Percentiles rank a stretch among this genome's conserved stretches.
Conservation (phyloP, 64 coral and sea anemone genomes). For the Actinia tenebrosa region DNA sequence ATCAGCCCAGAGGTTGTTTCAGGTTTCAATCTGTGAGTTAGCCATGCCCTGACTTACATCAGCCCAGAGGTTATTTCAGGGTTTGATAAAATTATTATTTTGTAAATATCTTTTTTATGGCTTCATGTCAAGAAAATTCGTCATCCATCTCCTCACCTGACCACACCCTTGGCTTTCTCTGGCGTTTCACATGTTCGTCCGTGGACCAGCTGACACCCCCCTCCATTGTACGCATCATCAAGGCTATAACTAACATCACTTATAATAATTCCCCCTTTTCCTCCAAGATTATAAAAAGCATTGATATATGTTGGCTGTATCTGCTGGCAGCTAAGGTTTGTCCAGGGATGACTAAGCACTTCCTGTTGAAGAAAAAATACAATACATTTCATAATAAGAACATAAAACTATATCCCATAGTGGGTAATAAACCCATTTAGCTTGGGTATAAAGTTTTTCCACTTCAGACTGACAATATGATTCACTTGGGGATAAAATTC, state of each 20-base stretch:
- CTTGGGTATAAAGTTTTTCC: too few relatives aligned
- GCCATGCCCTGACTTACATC: too few relatives aligned
- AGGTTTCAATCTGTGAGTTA: too few relatives aligned
- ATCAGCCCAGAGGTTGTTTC: too few relatives aligned
- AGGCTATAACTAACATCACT: constrained; percentile 52
- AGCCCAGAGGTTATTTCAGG: too few relatives aligned
- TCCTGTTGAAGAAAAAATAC: constrained; percentile 34
- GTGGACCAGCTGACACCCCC: constrained; percentile 65
- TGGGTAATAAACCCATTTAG: too few relatives aligned
- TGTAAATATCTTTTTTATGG: too few relatives aligned
- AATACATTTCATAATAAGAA: too few relatives aligned
- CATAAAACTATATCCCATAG: too few relatives aligned
- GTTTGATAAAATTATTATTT: too few relatives aligned
- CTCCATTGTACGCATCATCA: constrained; percentile 71
- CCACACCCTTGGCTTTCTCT: constrained; percentile 71
- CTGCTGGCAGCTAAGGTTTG: constrained; percentile 86
- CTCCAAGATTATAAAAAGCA: constrained; percentile 81
- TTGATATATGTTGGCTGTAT: constrained; percentile 68
- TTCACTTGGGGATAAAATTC: too few relatives aligned
- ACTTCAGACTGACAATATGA: too few relatives aligned
- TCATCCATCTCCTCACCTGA: constrained; percentile 34
- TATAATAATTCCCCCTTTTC: constrained; percentile 54
- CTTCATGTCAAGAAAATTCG: background rate
- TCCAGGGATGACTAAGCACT: constrained; percentile 64
- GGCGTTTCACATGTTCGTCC: constrained; percentile 35